These are phyloP conservation scores for Pygoscelis antarcticus DNA, from an alignment of 2,113 vertebrate genomes.

Conservation along the genomic window DNA sequence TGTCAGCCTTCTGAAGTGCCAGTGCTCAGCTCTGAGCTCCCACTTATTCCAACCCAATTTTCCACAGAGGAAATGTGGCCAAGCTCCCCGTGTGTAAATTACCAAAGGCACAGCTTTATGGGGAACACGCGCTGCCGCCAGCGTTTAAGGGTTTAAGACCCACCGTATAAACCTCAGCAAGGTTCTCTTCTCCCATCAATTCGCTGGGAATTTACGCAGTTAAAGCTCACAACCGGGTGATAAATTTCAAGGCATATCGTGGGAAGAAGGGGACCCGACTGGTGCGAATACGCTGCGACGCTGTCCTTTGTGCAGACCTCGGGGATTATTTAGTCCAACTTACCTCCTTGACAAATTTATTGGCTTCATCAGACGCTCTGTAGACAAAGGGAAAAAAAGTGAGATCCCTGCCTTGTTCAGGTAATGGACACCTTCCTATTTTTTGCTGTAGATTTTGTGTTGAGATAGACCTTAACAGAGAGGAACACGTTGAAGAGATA, in stretches of 20 bases:
- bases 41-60: slow-evolving; percentile 5
- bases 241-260: neutral
- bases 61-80: neutral
- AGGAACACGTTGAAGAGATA: neutral
- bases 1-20: slow-evolving; percentile 25
- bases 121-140: rapidly evolving
- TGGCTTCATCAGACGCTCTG: neutral
- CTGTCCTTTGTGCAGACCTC: neutral
- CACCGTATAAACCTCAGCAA: neutral
- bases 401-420: neutral
- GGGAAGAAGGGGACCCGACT: neutral
- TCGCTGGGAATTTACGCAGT: neutral
- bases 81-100: neutral
- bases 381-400: neutral
- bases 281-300: rapidly evolving
- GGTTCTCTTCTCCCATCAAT: neutral
- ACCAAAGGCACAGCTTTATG: neutral
- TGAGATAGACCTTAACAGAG: neutral
- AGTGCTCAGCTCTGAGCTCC: slow-evolving; percentile 32
- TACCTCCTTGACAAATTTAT: neutral
- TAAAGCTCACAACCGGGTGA: neutral
- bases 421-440: neutral
- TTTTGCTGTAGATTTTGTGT: neutral
- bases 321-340: neutral
- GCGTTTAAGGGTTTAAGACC: slow-evolving; percentile 12